Evolutionary conservation across 2,797 vertebrate genomes (phyloP).

Genomic region (Tragelaphus eurycerus): DNA sequence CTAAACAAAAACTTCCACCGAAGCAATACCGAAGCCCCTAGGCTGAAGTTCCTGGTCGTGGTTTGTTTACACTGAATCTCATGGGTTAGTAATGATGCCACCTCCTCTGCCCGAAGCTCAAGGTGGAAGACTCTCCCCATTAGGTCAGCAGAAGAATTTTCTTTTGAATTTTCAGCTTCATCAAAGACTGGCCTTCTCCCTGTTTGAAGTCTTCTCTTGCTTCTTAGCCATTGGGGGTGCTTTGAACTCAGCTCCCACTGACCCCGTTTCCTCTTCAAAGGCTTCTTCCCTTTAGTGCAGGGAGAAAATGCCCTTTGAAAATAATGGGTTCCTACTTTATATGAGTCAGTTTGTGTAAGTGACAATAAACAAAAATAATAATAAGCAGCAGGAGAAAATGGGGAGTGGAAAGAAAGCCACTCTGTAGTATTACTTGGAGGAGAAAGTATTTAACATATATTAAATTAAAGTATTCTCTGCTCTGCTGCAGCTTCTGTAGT

Average conservation of each 20-base stretch:
- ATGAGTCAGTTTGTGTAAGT: conserved; percentile 63
- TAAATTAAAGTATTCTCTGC: neutral
- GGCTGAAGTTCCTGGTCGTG: neutral
- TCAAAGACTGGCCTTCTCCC: conserved; percentile 40
- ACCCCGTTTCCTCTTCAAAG: conserved; percentile 81
- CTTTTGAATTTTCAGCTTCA: conserved; percentile 46
- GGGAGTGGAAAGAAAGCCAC: conserved; percentile 63
- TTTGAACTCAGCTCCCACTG: conserved; percentile 69
- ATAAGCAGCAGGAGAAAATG: conserved; percentile 52
- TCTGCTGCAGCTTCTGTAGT: neutral
- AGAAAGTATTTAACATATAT: neutral
- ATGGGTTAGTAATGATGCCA: neutral
- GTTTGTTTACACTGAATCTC: neutral
- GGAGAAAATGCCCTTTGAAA: conserved; percentile 80
- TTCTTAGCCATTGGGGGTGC: conserved; percentile 48
- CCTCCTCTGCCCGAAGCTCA: neutral
- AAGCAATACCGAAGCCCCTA: neutral
- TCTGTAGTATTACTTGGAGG: neutral
- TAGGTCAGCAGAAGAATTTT: conserved; percentile 17
- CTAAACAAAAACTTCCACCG: neutral
- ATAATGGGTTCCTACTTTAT: conserved; percentile 52
- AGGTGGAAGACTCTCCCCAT: neutral
- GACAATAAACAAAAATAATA: conserved; percentile 71
- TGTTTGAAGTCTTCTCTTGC: conserved; percentile 44
- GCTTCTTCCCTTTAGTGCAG: conserved; percentile 65